Conservation (phyloP, 2,797 vertebrate species). For the Arrhamphus sclerolepis region DNA sequence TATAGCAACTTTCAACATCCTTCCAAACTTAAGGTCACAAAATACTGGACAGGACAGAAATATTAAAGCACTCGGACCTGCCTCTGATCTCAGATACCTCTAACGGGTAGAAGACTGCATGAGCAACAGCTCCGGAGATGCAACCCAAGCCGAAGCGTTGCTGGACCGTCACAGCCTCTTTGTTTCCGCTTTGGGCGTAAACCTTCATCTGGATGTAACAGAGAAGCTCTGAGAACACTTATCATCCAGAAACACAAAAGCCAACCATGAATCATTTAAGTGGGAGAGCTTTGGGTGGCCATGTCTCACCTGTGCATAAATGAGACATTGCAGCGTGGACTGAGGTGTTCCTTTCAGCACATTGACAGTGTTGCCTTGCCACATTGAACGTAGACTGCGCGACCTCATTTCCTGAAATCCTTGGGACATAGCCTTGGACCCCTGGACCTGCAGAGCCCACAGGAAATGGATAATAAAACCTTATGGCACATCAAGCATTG, state of each 20-base stretch:
- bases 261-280: constrained; percentile 9
- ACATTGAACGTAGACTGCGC: constrained; percentile 78
- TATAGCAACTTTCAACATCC: neutral
- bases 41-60: constrained; percentile 20
- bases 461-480: neutral
- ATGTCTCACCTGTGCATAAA: constrained; percentile 76
- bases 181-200: constrained; percentile 62
- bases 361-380: constrained; percentile 82
- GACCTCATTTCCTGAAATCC: constrained; percentile 70
- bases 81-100: constrained; percentile 75
- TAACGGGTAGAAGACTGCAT: constrained; percentile 82
- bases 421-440: constrained; percentile 75
- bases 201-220: constrained; percentile 72
- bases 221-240: constrained; percentile 5
- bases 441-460: constrained; percentile 66
- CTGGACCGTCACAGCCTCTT: constrained; percentile 73
- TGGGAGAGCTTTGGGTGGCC: neutral
- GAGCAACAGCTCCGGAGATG: constrained; percentile 77
- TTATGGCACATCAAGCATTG: too few relatives aligned
- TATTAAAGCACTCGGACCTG: constrained; percentile 54
- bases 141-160: constrained; percentile 81
- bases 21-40: neutral
- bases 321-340: constrained; percentile 81
- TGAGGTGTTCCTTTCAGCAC: constrained; percentile 83
- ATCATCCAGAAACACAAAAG: constrained; percentile 11